These are phyloP conservation scores for Tridacna crocea DNA, from an alignment of 2,888 invertebrate genomes.

Conservation along the genomic window DNA sequence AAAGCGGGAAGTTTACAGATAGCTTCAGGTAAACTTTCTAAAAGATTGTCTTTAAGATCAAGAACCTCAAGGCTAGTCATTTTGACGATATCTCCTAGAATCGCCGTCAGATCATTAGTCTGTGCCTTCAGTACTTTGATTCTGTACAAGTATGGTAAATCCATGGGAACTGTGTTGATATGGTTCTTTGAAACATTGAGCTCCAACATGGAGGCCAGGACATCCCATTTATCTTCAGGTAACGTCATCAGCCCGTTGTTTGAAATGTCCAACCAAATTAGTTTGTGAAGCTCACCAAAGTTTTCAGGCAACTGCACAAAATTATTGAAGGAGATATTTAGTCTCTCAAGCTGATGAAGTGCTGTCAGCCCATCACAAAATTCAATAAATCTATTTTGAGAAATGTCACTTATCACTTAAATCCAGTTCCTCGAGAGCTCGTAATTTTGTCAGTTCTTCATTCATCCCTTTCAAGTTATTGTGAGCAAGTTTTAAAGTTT, in stretches of 20 bases:
- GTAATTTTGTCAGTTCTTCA: slow-evolving; percentile 74
- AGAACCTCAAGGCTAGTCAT: slow-evolving; percentile 88
- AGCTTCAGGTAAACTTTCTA: slow-evolving; percentile 84
- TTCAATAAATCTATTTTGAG: slow-evolving; percentile 82
- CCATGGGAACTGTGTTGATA: slow-evolving; percentile 88
- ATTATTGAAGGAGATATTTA: slow-evolving; percentile 80
- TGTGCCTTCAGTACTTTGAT: slow-evolving; percentile 74
- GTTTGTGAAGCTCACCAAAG: slow-evolving; percentile 79
- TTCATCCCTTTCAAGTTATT: slow-evolving; percentile 75
- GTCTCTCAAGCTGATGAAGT: slow-evolving; percentile 71
- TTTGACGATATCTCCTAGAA: slow-evolving; percentile 80
- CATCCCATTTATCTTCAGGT: slow-evolving; percentile 87
- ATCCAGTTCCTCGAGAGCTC: slow-evolving; percentile 74
- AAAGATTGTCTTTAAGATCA: slow-evolving; percentile 93
- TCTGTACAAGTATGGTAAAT: slow-evolving; percentile 80
- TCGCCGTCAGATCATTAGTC: slow-evolving; percentile 76
- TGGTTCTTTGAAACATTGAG: slow-evolving; percentile 93
- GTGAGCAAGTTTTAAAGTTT: slow-evolving; percentile 71
- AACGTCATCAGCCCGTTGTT: slow-evolving; percentile 78
- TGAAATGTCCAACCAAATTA: slow-evolving; percentile 77
- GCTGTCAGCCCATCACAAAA: slow-evolving; percentile 84
- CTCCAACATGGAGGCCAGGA: slow-evolving; percentile 90
- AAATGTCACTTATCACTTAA: slow-evolving; percentile 86
- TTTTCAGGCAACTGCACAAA: slow-evolving; percentile 77
- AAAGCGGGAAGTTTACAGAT: slow-evolving; percentile 79